These are phyloP conservation scores for Spatula clypeata DNA, from an alignment of 2,797 vertebrate species.

Conservation along the genomic window DNA sequence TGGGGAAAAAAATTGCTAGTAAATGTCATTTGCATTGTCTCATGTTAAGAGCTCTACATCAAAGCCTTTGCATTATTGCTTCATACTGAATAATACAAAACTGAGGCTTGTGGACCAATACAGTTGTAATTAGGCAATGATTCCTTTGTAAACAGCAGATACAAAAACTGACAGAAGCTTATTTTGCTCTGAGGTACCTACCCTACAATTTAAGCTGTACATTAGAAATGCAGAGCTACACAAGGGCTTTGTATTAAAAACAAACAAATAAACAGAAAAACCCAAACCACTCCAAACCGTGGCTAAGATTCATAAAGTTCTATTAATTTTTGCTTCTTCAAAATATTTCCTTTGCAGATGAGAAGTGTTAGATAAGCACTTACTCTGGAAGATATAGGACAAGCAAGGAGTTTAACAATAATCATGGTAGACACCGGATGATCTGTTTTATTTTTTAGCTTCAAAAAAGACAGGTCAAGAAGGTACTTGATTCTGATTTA, in stretches of 20 bases:
- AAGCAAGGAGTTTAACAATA: background rate
- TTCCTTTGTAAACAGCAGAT: constrained; percentile 77
- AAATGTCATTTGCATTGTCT: constrained; percentile 92
- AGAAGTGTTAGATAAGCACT: background rate
- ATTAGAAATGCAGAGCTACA: constrained; percentile 23
- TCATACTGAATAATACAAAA: constrained; percentile 81
- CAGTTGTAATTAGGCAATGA: constrained; percentile 78
- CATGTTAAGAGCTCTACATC: constrained; percentile 87
- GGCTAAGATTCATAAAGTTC: background rate
- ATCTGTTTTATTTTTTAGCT: background rate
- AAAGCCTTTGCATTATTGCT: constrained; percentile 81
- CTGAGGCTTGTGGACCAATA: constrained; percentile 75
- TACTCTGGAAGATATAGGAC: background rate
- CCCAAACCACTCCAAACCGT: background rate
- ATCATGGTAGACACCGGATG: background rate
- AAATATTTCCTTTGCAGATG: background rate
- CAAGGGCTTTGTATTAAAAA: background rate
- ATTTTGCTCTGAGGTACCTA: constrained; percentile 62
- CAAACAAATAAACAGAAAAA: background rate
- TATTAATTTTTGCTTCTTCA: constrained; percentile 13
- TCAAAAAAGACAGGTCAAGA: rapidly evolving
- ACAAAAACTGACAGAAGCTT: constrained; percentile 63
- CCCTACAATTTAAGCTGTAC: constrained; percentile 56
- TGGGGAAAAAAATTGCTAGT: constrained; percentile 87
- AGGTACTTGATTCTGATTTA: background rate